Evolutionary conservation across 1,140 invertebrate species (phyloP).

Genomic region (Atta texana): DNA sequence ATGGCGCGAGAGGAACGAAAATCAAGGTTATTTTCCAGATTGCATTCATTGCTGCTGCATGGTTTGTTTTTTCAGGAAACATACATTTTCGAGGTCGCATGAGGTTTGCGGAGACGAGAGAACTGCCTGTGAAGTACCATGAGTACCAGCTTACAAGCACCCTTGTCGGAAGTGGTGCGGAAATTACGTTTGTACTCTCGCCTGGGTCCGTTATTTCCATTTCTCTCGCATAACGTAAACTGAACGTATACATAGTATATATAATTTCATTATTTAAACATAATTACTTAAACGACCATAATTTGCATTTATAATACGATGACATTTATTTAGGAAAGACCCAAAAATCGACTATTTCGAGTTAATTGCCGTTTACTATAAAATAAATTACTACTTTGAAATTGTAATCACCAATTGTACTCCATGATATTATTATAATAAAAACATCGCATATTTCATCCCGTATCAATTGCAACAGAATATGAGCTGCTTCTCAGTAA

Average conservation of each 20-base stretch:
- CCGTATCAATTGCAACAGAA: background rate
- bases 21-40: conserved; percentile 52
- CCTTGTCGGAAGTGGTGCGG: conserved; percentile 58
- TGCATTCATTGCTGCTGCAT: conserved; percentile 32
- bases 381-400: conserved; percentile 22
- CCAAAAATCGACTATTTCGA: background rate
- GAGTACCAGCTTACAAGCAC: conserved; percentile 55
- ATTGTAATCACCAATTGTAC: background rate
- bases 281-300: conserved; percentile 35
- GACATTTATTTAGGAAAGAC: conserved; percentile 17
- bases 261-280: conserved; percentile 47
- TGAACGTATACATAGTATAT: background rate
- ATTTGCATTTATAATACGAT: conserved; percentile 33
- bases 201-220: conserved; percentile 53
- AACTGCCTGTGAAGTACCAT: conserved; percentile 46
- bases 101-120: conserved; percentile 51
- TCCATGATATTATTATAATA: background rate
- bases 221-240: conserved; percentile 45
- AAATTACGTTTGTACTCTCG: conserved; percentile 55
- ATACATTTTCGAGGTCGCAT: conserved; percentile 41
- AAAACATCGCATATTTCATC: background rate
- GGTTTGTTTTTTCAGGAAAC: conserved; percentile 58
- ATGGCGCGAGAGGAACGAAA: background rate
- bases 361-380: background rate
- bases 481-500: background rate